Evolutionary conservation across 2,113 vertebrate species (phyloP).

Genomic region (Bos javanicus): DNA sequence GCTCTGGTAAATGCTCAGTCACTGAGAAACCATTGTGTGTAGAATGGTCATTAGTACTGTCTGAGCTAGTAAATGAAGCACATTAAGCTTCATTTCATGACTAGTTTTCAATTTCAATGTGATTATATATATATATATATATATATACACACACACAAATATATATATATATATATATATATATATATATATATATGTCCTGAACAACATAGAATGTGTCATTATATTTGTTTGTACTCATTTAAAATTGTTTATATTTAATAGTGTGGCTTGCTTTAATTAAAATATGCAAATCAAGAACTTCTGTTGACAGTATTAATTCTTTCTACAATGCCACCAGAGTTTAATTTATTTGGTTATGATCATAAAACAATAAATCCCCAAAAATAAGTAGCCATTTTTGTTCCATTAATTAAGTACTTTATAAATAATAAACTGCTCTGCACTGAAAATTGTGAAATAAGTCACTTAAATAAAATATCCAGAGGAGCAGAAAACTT

Average conservation of each 20-base stretch:
- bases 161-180: not conserved
- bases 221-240: not conserved
- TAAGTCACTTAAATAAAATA: conserved; percentile 15
- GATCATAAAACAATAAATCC: not conserved
- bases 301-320: not conserved
- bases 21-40: not conserved
- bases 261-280: conserved; percentile 11
- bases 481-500: not conserved
- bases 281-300: conserved; percentile 59
- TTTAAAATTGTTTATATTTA: conserved; percentile 35
- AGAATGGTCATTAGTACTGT: not conserved
- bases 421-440: conserved; percentile 43
- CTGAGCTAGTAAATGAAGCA: not conserved
- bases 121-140: not conserved
- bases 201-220: not conserved
- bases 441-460: conserved; percentile 48
- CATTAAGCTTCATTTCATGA: not conserved
- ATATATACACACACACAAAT: not conserved
- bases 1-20: not conserved
- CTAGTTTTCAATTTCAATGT: not conserved
- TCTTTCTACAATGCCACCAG: not conserved
- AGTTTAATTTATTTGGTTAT: conserved; percentile 50
- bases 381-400: not conserved
- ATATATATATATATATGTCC: not conserved
- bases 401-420: conserved; percentile 28